phyloP scores from a whole-genome alignment of 1,140 invertebrate genomes.

The Drosophila punjabiensis region DNA sequence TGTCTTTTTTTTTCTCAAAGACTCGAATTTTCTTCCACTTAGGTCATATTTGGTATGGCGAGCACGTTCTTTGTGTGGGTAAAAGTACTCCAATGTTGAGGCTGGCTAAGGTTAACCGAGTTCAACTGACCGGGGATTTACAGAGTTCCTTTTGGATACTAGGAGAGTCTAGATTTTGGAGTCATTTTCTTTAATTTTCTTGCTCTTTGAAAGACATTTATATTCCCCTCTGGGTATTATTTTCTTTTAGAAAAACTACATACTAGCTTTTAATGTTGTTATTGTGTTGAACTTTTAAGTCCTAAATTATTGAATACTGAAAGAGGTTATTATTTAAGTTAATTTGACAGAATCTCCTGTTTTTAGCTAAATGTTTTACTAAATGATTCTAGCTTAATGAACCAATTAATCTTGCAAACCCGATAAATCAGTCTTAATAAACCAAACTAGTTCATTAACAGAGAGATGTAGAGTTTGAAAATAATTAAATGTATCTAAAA shows the following conservation, averaged over 20 bases:
- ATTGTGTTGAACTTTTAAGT: too few species aligned
- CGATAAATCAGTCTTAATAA: not conserved
- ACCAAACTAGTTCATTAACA: conserved; percentile 11
- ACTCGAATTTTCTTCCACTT: conserved; percentile 32
- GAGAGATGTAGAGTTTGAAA: not conserved
- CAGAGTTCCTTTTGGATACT: not conserved
- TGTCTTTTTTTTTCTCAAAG: conserved; percentile 27
- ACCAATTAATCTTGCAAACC: not conserved
- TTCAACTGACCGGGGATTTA: conserved; percentile 14
- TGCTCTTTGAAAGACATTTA: not conserved
- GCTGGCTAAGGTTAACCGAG: conserved; percentile 55
- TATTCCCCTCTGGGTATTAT: not conserved
- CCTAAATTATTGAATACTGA: not conserved
- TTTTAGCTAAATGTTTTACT: not conserved
- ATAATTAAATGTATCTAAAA: not conserved
- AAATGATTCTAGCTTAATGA: not conserved
- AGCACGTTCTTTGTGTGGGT: conserved; percentile 53
- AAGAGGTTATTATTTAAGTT: not conserved
- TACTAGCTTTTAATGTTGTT: not conserved
- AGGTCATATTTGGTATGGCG: conserved; percentile 54
- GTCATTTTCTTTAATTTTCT: not conserved
- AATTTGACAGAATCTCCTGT: not conserved
- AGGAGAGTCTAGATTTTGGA: not conserved
- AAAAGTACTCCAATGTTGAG: conserved; percentile 43
- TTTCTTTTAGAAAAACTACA: not conserved